A percentile compares a stretch with the other conserved stretches of the same genome.
Conservation (phyloP, 2,797 vertebrate genomes). For the Amblyopsis hoosieri region DNA sequence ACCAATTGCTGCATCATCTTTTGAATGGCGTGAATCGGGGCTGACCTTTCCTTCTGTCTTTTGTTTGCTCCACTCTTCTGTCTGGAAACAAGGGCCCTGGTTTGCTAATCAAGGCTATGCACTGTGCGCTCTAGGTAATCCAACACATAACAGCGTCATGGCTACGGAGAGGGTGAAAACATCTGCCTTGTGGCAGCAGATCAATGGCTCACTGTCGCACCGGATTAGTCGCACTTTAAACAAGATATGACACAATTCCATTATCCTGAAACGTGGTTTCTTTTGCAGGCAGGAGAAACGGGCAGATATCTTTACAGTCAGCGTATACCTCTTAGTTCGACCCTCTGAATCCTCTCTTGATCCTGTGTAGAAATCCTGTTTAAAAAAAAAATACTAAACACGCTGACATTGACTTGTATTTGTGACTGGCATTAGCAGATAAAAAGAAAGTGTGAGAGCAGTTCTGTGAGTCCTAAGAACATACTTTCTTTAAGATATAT, state of each 20-base stretch:
- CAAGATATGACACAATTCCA: conserved; percentile 78
- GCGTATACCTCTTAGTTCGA: conserved; percentile 43
- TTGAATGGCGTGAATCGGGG: conserved; percentile 9
- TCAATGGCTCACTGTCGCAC: conserved; percentile 75
- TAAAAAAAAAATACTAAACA: background rate
- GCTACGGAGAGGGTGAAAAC: conserved; percentile 72
- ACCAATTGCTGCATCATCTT: conserved; percentile 25
- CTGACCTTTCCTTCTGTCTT: conserved; percentile 20
- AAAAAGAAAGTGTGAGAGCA: too few species aligned
- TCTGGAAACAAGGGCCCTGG: conserved; percentile 35
- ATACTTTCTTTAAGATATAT: background rate
- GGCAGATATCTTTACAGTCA: conserved; percentile 15
- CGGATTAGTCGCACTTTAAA: conserved; percentile 77
- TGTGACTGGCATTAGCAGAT: too few species aligned
- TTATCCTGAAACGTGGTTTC: conserved; percentile 73
- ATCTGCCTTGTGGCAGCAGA: conserved; percentile 74
- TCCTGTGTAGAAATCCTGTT: conserved; percentile 34
- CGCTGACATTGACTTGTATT: too few species aligned
- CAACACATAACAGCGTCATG: conserved; percentile 69
- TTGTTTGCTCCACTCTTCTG: conserved; percentile 32
- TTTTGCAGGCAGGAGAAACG: conserved; percentile 33
- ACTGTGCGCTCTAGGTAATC: conserved; percentile 58
- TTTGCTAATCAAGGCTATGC: conserved; percentile 65
- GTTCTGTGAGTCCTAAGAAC: background rate
- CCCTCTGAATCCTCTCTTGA: conserved; percentile 38